These are phyloP conservation scores for Xestia ashworthii DNA, from an alignment of 2,888 invertebrate genomes.

Conservation along the genomic window DNA sequence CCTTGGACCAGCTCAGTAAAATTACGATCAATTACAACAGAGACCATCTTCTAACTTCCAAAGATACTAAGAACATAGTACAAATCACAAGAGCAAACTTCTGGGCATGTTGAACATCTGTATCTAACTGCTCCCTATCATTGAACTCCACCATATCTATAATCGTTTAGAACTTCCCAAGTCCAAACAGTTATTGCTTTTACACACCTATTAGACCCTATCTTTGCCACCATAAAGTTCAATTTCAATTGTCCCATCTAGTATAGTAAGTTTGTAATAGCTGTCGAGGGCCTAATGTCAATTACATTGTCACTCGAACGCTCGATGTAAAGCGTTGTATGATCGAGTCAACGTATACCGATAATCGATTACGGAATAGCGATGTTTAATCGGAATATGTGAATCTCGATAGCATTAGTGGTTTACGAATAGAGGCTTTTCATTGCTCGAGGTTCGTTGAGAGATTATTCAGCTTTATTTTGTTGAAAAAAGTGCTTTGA, in stretches of 20 bases:
- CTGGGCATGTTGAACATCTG: conserved; percentile 71
- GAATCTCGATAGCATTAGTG: conserved; percentile 47
- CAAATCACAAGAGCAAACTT: conserved; percentile 73
- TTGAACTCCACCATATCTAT: conserved; percentile 77
- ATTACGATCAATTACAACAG: conserved; percentile 67
- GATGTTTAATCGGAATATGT: conserved; percentile 64
- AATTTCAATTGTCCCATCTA: conserved; percentile 72
- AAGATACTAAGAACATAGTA: conserved; percentile 67
- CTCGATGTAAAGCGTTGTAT: conserved; percentile 75
- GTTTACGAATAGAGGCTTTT: conserved; percentile 41
- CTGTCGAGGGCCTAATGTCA: conserved; percentile 73
- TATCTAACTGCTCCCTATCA: conserved; percentile 73
- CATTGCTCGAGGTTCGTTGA: neutral
- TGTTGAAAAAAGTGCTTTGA: conserved; percentile 34
- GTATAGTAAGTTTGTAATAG: conserved; percentile 61
- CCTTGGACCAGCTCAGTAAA: conserved; percentile 44
- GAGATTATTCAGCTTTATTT: conserved; percentile 30
- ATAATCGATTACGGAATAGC: conserved; percentile 64
- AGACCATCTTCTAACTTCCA: conserved; percentile 58
- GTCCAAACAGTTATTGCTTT: conserved; percentile 76
- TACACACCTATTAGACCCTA: conserved; percentile 72
- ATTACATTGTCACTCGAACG: conserved; percentile 79
- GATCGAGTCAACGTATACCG: conserved; percentile 74
- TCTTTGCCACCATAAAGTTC: conserved; percentile 69
- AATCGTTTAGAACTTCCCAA: conserved; percentile 76